Evolutionary conservation across 35 echinoderm and acorn worm genomes (phyloP).

Genomic region (Ptychodera flava): DNA sequence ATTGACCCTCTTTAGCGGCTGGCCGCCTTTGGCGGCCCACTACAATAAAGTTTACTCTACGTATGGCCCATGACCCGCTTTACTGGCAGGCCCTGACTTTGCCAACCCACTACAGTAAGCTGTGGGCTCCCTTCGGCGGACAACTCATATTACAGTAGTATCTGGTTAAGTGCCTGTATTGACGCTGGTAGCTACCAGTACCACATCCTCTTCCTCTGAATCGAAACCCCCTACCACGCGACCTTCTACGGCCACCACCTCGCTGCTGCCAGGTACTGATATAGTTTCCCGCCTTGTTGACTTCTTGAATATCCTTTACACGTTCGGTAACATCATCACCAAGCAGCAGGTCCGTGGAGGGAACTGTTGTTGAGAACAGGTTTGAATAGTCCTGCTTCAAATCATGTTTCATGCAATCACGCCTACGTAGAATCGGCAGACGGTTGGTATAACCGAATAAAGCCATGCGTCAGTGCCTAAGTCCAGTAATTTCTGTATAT

Average conservation of each 20-base stretch:
- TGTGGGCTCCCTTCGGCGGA: neutral
- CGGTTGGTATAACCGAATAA: conserved; percentile 5
- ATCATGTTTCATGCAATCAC: conserved; percentile 19
- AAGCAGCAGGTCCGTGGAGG: conserved; percentile 29
- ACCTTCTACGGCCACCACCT: neutral
- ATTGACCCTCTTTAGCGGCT: too few species aligned
- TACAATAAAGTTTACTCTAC: too few species aligned
- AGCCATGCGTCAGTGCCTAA: conserved; percentile 8
- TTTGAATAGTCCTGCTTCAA: conserved; percentile 32
- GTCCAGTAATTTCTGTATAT: neutral
- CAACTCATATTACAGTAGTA: too few species aligned
- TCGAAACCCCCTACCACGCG: neutral
- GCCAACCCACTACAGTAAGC: too few species aligned
- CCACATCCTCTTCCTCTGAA: too few species aligned
- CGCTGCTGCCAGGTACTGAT: too few species aligned
- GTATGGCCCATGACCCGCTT: neutral
- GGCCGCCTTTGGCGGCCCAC: too few species aligned
- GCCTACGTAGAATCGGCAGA: too few species aligned
- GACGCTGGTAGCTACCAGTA: conserved; percentile 5
- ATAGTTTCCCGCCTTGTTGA: conserved; percentile 6
- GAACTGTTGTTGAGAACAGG: conserved; percentile 10
- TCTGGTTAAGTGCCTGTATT: neutral
- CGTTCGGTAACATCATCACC: conserved; percentile 34
- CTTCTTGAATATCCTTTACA: conserved; percentile 21
- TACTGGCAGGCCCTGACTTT: conserved; percentile 18